Evolutionary conservation across 2,888 invertebrate genomes (phyloP).

Genomic region (Diplolepis rosae): DNA sequence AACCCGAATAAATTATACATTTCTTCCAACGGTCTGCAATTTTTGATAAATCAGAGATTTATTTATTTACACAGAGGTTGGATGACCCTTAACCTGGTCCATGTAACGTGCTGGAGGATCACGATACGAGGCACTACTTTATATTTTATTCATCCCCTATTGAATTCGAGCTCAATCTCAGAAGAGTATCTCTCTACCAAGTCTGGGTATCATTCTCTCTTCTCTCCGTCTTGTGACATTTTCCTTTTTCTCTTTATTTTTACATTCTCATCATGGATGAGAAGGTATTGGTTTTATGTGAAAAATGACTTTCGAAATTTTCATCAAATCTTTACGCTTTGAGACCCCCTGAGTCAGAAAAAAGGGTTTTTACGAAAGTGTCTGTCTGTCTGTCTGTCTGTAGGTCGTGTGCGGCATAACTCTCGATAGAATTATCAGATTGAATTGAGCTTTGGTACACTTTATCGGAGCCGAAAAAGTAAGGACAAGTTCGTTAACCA

Average conservation of each 20-base stretch:
- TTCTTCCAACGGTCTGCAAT: neutral
- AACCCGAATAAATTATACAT: neutral
- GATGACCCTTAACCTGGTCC: constrained; percentile 59
- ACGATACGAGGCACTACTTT: constrained; percentile 60
- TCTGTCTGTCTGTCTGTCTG: too few species aligned
- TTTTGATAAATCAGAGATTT: constrained; percentile 22
- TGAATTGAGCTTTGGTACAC: too few species aligned
- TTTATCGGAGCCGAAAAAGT: too few species aligned
- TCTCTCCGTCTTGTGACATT: constrained; percentile 46
- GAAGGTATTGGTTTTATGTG: too few species aligned
- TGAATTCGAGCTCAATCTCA: constrained; percentile 72
- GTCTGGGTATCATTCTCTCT: constrained; percentile 41
- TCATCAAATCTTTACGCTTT: too few species aligned
- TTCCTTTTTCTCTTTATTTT: constrained; percentile 45
- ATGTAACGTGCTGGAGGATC: constrained; percentile 51
- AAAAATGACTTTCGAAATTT: too few species aligned
- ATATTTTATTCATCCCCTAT: constrained; percentile 74
- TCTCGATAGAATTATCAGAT: too few species aligned
- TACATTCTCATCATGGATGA: too few species aligned
- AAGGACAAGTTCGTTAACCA: too few species aligned
- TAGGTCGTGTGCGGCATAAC: too few species aligned
- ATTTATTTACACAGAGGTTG: constrained; percentile 45
- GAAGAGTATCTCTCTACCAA: constrained; percentile 67
- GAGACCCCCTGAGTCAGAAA: too few species aligned
- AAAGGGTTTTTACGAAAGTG: too few species aligned